Conservation (phyloP, 2,797 vertebrate species). For the Pyrocephalus nanus region DNA sequence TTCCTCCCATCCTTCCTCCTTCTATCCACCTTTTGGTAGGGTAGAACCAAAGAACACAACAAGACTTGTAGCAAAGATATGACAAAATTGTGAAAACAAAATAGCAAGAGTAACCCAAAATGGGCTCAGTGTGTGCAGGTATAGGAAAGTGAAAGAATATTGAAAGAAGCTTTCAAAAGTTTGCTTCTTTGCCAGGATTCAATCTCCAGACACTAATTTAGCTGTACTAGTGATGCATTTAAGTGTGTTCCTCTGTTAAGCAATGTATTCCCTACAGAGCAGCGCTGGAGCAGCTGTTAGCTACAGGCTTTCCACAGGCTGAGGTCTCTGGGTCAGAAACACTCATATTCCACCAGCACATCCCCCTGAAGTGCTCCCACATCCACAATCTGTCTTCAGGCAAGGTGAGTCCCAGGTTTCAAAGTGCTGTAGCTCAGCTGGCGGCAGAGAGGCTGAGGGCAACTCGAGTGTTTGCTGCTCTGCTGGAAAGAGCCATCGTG, state of each 20-base stretch:
- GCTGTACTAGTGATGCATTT: neutral
- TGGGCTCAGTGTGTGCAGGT: neutral
- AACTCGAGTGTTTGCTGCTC: neutral
- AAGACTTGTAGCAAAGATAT: neutral
- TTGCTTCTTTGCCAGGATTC: conserved; percentile 16
- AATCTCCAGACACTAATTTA: conserved; percentile 3
- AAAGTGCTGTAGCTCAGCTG: neutral
- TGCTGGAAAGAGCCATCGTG: accelerated
- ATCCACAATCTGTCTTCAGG: neutral
- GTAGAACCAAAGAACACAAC: neutral
- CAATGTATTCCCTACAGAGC: neutral
- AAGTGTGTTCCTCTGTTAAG: neutral
- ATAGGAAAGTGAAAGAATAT: neutral
- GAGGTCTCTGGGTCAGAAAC: neutral
- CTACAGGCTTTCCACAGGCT: neutral
- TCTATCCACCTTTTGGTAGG: neutral
- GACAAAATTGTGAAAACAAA: neutral
- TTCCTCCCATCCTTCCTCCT: neutral
- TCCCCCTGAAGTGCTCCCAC: neutral
- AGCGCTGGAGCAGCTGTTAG: conserved; percentile 15
- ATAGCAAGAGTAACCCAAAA: neutral
- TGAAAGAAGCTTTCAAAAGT: neutral
- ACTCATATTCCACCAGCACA: neutral
- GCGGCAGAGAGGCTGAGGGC: neutral
- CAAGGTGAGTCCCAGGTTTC: neutral